These are phyloP conservation scores for Poeciliopsis gracilis DNA, from an alignment of 2,797 vertebrate species.

Conservation along the genomic window DNA sequence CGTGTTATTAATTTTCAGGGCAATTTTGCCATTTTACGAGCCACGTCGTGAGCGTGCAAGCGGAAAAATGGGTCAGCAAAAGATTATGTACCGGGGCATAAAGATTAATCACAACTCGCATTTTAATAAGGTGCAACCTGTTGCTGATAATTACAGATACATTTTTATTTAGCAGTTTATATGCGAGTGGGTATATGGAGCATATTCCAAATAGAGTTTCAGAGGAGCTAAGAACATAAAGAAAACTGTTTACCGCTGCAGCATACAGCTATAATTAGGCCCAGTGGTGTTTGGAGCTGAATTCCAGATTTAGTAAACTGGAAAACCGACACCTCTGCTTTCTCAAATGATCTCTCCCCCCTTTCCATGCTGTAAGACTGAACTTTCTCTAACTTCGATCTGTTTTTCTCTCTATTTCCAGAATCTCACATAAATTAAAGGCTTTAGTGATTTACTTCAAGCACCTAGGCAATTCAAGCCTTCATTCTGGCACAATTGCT, in stretches of 20 bases:
- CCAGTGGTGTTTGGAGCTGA: background rate
- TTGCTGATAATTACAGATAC: constrained; percentile 48
- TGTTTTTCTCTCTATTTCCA: background rate
- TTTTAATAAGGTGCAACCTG: constrained; percentile 68
- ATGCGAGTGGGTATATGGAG: background rate
- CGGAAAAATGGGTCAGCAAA: constrained; percentile 70
- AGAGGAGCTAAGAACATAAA: background rate
- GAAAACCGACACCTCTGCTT: background rate
- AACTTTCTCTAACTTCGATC: background rate
- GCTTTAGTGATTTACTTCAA: background rate
- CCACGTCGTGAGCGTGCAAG: constrained; percentile 48
- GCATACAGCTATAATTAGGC: constrained; percentile 4
- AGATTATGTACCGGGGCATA: constrained; percentile 54
- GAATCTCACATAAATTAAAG: background rate
- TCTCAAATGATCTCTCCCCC: background rate
- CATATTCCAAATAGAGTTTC: constrained; percentile 1
- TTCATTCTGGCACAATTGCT: background rate
- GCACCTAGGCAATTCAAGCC: background rate
- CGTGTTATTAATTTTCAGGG: constrained; percentile 65
- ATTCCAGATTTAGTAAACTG: background rate
- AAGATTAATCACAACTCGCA: constrained; percentile 73
- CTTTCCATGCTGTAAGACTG: background rate
- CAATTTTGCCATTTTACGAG: constrained; percentile 64
- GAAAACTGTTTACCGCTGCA: background rate
- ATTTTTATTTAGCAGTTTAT: constrained; percentile 18